Conservation (phyloP, 2,113 vertebrate species). For the Natator depressus region DNA sequence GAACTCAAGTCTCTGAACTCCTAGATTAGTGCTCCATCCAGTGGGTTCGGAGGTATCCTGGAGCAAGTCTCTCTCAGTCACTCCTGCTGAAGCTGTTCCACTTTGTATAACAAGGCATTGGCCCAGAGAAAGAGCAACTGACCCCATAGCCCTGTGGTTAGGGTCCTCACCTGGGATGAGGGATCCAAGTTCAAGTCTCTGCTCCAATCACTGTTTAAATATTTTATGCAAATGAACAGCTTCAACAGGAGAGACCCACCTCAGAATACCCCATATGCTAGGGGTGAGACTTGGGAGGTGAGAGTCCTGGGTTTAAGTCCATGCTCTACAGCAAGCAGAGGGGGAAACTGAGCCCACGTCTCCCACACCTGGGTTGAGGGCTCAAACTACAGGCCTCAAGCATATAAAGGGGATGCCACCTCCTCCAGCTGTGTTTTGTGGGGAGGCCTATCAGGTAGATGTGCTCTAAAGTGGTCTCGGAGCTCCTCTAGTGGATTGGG, state of each 20-base stretch:
- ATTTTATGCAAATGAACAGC: neutral
- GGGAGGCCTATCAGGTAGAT: neutral
- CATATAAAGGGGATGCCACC: neutral
- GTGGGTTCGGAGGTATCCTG: neutral
- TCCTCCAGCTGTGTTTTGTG: neutral
- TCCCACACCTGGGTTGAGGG: neutral
- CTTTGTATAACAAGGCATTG: neutral
- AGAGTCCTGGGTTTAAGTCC: neutral
- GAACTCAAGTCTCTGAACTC: neutral
- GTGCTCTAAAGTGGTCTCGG: no score
- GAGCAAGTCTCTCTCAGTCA: neutral
- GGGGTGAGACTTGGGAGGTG: neutral
- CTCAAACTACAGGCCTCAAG: neutral
- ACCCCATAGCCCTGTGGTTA: neutral
- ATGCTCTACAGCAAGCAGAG: neutral
- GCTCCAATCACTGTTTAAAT: neutral
- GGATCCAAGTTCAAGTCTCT: neutral
- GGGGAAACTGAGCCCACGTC: neutral
- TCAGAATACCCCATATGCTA: neutral
- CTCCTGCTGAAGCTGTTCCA: neutral
- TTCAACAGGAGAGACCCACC: neutral
- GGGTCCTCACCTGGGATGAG: neutral
- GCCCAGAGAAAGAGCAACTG: neutral
- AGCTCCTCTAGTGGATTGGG: neutral
- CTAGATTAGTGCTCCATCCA: neutral